Evolutionary conservation across 1,140 invertebrate genomes (phyloP).

Genomic region (Periplaneta americana): DNA sequence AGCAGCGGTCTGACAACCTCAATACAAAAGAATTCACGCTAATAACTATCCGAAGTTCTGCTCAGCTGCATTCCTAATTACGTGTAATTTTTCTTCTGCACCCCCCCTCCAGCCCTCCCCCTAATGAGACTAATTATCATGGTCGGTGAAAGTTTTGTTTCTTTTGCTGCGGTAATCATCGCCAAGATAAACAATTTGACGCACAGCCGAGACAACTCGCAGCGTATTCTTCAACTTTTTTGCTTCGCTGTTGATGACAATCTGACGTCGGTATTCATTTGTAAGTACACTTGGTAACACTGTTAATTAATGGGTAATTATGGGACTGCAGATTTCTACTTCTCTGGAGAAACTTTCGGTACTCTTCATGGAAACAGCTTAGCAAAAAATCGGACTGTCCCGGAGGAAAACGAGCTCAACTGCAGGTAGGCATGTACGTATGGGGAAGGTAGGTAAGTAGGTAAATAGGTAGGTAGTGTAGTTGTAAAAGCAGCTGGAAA

Average conservation of each 20-base stretch:
- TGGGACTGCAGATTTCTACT: too few species aligned
- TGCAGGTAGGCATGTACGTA: too few species aligned
- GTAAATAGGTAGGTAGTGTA: too few species aligned
- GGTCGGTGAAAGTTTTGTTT: not conserved
- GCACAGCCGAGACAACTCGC: not conserved
- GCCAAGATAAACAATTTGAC: slow-evolving; percentile 5
- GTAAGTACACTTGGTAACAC: not conserved
- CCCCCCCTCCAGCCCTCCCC: not conserved
- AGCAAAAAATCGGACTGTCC: too few species aligned
- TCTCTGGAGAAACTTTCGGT: not conserved
- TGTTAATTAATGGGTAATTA: not conserved
- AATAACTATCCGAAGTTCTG: not conserved
- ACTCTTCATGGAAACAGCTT: too few species aligned
- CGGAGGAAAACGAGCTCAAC: too few species aligned
- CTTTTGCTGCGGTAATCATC: not conserved
- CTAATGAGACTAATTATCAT: slow-evolving; percentile 9
- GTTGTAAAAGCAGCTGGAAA: too few species aligned
- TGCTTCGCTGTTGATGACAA: not conserved
- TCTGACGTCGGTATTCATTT: slow-evolving; percentile 4
- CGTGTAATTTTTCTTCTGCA: not conserved
- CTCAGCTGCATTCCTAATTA: not conserved
- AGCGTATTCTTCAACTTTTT: not conserved
- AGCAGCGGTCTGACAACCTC: too few species aligned
- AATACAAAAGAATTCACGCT: not conserved
- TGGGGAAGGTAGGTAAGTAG: too few species aligned